Base-by-base conservation (phyloP, 2,797 vertebrate species). In the Notolepis coatsorum region DNA sequence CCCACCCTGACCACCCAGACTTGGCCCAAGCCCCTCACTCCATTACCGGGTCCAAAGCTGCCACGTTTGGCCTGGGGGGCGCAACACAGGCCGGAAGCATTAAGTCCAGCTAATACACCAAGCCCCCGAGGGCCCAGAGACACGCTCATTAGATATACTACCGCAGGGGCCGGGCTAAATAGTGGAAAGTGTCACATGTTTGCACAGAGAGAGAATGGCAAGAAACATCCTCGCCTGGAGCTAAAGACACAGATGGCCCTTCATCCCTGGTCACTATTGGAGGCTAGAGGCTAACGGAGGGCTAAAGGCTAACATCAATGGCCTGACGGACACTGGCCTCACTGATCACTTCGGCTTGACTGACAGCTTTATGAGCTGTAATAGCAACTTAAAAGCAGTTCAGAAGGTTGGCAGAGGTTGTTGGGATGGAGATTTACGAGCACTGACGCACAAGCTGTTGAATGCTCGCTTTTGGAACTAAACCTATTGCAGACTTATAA, bases 181-280 rank as follows among this genome's bases (percentile, higher is more conserved):
- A 68, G 80, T 58, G 58, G 81, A 89, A 87, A 89, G 86, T 88
- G 88, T 89, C 88, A 73, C 85, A 77, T 91, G 89, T 90, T 90
- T 88, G 79, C 38, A 65, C 80, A 86, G 77, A 86, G 80, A 67
- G 72, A 81, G 80, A 81, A 87, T 64, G 65, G 53, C 72, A 70
- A 78, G 76, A 80, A 77, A 73, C 83, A 79, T 89, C 77, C 75
- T 48, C n/a, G 85, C 90, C 88, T 62, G 77, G 49, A 84, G 86
- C 84, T 39, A 77, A 55, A 7, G 37, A 68, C 84, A 84, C 88
- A 89, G 85, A 90, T 90, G 88, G 85, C 70, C 76, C 81, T 79
- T 88, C 82, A 75, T 80, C 64, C 59, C 20, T 20, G 52, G 55
- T 75, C 72, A 67, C 73, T n/a, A 33, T 76, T 25, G 56, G 76